Evolutionary conservation across 1,140 invertebrate species (phyloP).

Genomic region (Nephila pilipes): DNA sequence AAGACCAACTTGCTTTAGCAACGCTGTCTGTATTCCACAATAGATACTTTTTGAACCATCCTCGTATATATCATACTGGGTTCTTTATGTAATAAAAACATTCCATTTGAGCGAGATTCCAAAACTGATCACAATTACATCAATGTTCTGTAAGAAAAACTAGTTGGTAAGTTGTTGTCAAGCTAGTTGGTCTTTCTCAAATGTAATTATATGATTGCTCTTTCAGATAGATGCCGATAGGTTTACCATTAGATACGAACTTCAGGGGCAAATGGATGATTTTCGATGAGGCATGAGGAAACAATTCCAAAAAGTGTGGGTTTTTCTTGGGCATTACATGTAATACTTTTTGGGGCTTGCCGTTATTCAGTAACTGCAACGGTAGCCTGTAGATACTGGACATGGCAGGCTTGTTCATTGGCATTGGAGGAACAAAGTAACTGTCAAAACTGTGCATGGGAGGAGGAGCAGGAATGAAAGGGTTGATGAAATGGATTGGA

Average conservation of each 20-base stretch:
- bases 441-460: not conserved
- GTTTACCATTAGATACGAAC: constrained; percentile 64
- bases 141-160: too few species aligned
- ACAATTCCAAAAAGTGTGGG: not conserved
- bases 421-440: not conserved
- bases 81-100: too few species aligned
- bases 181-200: not conserved
- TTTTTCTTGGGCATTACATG: constrained; percentile 30
- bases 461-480: not conserved
- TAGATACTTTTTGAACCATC: too few species aligned
- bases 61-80: too few species aligned
- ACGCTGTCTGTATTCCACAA: too few species aligned
- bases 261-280: constrained; percentile 61
- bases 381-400: constrained; percentile 61
- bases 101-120: too few species aligned
- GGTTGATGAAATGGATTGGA: constrained; percentile 71
- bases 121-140: too few species aligned
- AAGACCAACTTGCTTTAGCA: too few species aligned
- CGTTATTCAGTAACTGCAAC: constrained; percentile 35
- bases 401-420: not conserved
- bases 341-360: constrained; percentile 42
- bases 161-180: not conserved
- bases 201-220: constrained; percentile 48
- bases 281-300: constrained; percentile 15
- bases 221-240: constrained; percentile 49